These are phyloP conservation scores for Chironomus tepperi DNA, from an alignment of 1,140 invertebrate species.

Conservation along the genomic window DNA sequence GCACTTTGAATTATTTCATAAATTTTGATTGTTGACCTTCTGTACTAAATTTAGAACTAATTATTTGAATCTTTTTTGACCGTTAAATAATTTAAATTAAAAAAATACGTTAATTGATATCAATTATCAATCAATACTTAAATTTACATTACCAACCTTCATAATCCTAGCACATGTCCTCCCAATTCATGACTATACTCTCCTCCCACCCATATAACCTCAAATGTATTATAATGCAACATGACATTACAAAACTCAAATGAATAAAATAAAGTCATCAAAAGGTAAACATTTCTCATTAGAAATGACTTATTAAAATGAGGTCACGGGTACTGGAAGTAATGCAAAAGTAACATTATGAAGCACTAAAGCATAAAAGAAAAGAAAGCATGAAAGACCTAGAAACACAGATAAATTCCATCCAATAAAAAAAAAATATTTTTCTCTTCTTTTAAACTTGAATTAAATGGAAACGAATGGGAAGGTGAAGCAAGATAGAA, in stretches of 20 bases:
- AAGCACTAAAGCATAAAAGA: neutral
- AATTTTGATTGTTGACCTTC: no score
- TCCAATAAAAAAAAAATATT: neutral
- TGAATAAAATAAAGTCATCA: neutral
- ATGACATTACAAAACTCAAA: neutral
- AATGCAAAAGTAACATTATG: neutral
- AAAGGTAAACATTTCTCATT: neutral
- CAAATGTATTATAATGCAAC: neutral
- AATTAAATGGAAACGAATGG: constrained; percentile 10
- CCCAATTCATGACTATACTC: no score
- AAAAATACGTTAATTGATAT: no score
- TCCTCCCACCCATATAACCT: no score
- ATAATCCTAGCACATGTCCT: no score
- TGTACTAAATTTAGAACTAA: no score
- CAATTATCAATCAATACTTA: no score
- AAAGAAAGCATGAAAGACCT: constrained; percentile 23
- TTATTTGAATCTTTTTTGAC: no score
- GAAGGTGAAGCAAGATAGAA: neutral
- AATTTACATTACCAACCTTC: no score
- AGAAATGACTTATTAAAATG: constrained; percentile 6
- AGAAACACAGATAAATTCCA: constrained; percentile 20
- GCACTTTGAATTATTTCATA: no score
- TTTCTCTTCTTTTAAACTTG: neutral
- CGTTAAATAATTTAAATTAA: no score
- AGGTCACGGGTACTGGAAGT: neutral